A percentile compares a stretch with the other conserved stretches of the same genome.
Conservation (phyloP, 2,888 invertebrate species). For the Chaetogeoica ovagalla region DNA sequence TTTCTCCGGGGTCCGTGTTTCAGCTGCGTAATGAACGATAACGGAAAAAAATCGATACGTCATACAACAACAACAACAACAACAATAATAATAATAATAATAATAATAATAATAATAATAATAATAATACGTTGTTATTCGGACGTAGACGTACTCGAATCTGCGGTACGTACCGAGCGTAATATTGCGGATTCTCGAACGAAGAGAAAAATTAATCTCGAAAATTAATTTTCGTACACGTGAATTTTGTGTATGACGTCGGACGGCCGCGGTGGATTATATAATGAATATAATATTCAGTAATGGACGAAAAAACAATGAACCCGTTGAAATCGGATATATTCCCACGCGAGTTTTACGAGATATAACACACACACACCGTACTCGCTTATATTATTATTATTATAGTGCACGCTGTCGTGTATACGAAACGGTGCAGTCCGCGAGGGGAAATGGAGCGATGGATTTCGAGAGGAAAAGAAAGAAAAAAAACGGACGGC, state of each 20-base stretch:
- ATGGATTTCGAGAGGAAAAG: not conserved
- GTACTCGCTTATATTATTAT: not conserved
- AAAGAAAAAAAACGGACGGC: not conserved
- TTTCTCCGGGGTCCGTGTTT: no score
- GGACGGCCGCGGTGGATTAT: not conserved
- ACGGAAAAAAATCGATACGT: no score
- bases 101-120: no score
- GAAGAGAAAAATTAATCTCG: not conserved
- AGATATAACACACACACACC: not conserved
- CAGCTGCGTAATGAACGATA: no score
- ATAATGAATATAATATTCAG: not conserved
- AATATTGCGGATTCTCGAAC: slow-evolving; percentile 10
- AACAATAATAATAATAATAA: no score
- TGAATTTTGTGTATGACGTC: not conserved
- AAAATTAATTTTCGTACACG: no score
- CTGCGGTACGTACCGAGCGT: not conserved
- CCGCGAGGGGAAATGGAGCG: slow-evolving; percentile 4
- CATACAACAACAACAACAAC: no score
- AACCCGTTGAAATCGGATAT: slow-evolving; percentile 39
- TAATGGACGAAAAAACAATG: slow-evolving; percentile 26
- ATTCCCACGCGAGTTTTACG: slow-evolving; percentile 27
- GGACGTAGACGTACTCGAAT: not conserved
- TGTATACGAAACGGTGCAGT: not conserved
- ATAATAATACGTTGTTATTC: no score
- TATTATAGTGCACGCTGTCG: not conserved